These are phyloP conservation scores for Tetheella fluctuosa DNA, from an alignment of 2,888 invertebrate species.

Conservation along the genomic window DNA sequence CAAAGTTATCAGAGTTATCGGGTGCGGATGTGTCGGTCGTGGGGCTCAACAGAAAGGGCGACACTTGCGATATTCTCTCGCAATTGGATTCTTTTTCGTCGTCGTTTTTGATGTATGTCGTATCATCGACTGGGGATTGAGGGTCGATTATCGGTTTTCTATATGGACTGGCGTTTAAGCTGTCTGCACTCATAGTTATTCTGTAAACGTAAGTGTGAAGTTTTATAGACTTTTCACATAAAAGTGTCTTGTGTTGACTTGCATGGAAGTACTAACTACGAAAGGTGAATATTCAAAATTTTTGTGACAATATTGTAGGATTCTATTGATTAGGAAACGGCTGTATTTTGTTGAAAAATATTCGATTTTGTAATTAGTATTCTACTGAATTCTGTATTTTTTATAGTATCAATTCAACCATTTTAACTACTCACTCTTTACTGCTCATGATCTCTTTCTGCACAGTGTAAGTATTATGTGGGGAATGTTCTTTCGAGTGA, in stretches of 20 bases:
- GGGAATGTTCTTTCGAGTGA: slow-evolving; percentile 44
- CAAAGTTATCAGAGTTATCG: slow-evolving; percentile 58
- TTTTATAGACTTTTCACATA: neutral
- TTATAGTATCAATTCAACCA: neutral
- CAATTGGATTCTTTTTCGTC: slow-evolving; percentile 65
- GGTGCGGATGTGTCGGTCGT: slow-evolving; percentile 69
- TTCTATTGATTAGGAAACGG: too few relatives aligned
- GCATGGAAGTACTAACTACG: too few relatives aligned
- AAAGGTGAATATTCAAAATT: too few relatives aligned
- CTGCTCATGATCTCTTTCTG: slow-evolving; percentile 60
- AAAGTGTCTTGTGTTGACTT: neutral
- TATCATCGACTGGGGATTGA: slow-evolving; percentile 63
- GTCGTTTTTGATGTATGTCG: slow-evolving; percentile 64
- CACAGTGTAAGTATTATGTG: slow-evolving; percentile 61
- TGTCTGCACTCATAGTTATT: slow-evolving; percentile 79
- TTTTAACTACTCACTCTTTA: slow-evolving; percentile 61
- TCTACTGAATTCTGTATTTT: neutral
- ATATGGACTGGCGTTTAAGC: slow-evolving; percentile 71
- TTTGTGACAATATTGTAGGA: too few relatives aligned
- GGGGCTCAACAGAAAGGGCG: slow-evolving; percentile 74
- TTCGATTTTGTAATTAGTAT: too few relatives aligned
- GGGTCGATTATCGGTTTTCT: slow-evolving; percentile 47
- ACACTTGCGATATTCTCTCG: slow-evolving; percentile 73
- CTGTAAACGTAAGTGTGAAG: slow-evolving; percentile 48
- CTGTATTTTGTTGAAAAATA: too few relatives aligned